Percentiles rank a stretch among this genome's conserved stretches.
phyloP scores from a whole-genome alignment of 2,888 invertebrate species.

The Blomia tropicalis region DNA sequence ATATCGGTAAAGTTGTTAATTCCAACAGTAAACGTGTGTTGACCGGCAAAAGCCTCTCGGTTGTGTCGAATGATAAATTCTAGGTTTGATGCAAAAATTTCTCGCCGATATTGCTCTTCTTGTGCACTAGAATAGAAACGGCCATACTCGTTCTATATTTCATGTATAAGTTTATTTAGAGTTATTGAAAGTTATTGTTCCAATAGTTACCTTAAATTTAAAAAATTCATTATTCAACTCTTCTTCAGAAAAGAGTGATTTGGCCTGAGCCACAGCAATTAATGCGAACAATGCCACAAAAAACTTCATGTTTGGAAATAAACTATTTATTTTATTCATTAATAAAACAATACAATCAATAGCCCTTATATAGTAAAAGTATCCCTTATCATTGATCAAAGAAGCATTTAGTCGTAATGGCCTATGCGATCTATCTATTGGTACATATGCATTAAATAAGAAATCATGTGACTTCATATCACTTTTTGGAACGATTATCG shows the following conservation, averaged over 20 bases:
- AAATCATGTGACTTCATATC: too few relatives aligned
- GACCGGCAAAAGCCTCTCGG: not conserved
- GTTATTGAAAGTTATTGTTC: not conserved
- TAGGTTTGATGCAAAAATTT: slow-evolving; percentile 1
- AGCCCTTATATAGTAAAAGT: too few relatives aligned
- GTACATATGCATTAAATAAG: too few relatives aligned
- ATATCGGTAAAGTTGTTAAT: slow-evolving; percentile 24
- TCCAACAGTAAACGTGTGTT: slow-evolving; percentile 13
- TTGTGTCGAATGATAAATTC: not conserved
- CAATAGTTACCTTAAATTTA: not conserved
- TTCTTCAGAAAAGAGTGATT: not conserved
- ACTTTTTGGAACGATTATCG: too few relatives aligned
- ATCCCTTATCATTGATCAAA: too few relatives aligned
- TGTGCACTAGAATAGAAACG: not conserved
- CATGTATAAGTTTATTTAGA: not conserved
- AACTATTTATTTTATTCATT: too few relatives aligned
- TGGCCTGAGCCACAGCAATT: not conserved
- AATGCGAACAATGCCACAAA: not conserved
- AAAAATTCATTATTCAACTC: not conserved
- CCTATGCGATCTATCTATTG: too few relatives aligned
- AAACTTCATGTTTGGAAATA: slow-evolving; percentile 4
- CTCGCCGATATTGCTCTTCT: not conserved
- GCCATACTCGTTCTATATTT: not conserved
- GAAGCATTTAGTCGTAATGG: too few relatives aligned
- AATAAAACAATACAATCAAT: too few relatives aligned